These are phyloP conservation scores for Alouatta palliata DNA, from an alignment of 2,113 vertebrate species.

Conservation along the genomic window DNA sequence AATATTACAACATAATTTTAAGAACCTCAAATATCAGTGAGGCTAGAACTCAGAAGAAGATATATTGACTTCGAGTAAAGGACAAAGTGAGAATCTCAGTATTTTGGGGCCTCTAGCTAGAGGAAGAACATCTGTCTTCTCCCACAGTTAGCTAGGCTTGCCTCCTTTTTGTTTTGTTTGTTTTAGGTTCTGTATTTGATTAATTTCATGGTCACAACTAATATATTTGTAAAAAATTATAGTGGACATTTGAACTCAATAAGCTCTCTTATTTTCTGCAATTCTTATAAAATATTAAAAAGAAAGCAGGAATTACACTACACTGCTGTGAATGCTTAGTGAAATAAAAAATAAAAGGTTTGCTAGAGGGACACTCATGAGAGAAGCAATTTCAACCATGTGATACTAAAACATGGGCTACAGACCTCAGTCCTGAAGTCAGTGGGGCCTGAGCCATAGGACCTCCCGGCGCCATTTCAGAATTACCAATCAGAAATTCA, in stretches of 20 bases:
- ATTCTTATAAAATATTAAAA: conserved; percentile 47
- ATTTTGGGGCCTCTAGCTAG: neutral
- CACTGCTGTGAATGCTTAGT: neutral
- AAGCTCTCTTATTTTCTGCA: conserved; percentile 16
- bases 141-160: neutral
- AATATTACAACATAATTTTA: conserved; percentile 39
- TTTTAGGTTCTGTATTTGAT: conserved; percentile 42
- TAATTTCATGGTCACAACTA: neutral
- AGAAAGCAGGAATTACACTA: neutral
- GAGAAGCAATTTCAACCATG: neutral
- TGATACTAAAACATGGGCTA: neutral
- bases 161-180: neutral
- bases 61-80: neutral
- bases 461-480: neutral
- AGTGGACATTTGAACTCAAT: neutral
- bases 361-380: neutral
- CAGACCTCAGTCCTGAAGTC: neutral
- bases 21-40: neutral
- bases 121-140: neutral
- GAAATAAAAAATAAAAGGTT: neutral
- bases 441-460: neutral
- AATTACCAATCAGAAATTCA: neutral
- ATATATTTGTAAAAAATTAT: conserved; percentile 15
- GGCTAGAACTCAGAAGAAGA: neutral
- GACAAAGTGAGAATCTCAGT: neutral